Evolutionary conservation across 2,888 invertebrate genomes (phyloP), one percentile per base, ranked within the genome.

Genomic region (Cataglyphis altisquamis): DNA sequence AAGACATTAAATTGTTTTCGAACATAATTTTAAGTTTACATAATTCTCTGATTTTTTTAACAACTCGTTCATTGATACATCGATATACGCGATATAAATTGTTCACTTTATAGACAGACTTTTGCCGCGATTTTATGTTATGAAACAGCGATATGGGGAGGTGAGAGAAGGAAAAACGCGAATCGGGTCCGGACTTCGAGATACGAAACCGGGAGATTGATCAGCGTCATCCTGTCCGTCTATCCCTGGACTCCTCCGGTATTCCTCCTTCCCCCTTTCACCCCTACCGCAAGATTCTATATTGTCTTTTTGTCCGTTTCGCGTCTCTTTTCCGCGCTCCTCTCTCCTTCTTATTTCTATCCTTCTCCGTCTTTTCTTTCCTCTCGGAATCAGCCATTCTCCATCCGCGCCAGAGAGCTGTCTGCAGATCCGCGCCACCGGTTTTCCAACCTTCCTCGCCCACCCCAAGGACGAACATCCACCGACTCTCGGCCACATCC

Each of bases 151-250:
- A 39, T 52, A 10, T 48, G 8, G 72, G 21, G 4, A 48, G 15
- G 52, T n/a, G 18, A 60, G 18, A 60, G 70, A 60, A 18, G 63
- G 63, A 63, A 21, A 36, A 60, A 29, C 52, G 70, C 45, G 78
- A 82, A 90, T 85, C 84, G 70, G 80, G 82, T 84, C 82, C 77
- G 72, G 83, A 57, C 45, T 86, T 85, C 86, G 86, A 89, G 91
- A 91, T 89, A 90, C 89, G 89, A 92, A 91, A 91, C 87, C 89
- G 88, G 89, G 91, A 94, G 93, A 93, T 93, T 93, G 93, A 93
- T 93, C 93, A 92, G 92, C 93, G 92, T 93, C 93, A 93, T 93
- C 90, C 92, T 91, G 91, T 91, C 90, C 85, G 88, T 90, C 88
- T 88, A 87, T 91, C 91, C 88, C 91, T 67, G 75, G 72, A 83